A percentile compares a stretch with the other conserved stretches of the same genome.
These are phyloP conservation scores for Danionella cerebrum DNA, from an alignment of 2,113 vertebrate genomes.

Conservation along the genomic window DNA sequence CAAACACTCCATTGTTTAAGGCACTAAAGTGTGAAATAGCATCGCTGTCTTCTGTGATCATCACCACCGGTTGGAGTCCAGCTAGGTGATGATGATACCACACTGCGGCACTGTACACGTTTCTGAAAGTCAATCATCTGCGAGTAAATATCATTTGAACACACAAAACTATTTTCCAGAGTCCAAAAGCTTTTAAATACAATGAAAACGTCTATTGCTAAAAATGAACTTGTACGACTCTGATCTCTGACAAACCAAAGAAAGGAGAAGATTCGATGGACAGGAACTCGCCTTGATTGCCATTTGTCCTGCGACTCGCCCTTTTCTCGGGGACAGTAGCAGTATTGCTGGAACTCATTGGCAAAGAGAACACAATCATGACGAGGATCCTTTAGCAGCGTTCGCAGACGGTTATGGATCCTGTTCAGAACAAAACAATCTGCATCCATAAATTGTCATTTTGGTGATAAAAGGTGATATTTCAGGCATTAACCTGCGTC, in stretches of 20 bases:
- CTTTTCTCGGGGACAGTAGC: constrained; percentile 76
- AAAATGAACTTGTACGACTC: neutral
- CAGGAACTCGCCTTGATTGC: constrained; percentile 76
- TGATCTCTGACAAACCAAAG: too few relatives aligned
- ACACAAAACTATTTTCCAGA: neutral
- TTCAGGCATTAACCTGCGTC: constrained; percentile 75
- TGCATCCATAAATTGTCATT: too few relatives aligned
- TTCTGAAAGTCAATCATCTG: too few relatives aligned
- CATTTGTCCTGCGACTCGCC: constrained; percentile 83
- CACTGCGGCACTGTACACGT: constrained; percentile 84
- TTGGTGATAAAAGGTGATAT: neutral
- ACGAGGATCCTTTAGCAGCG: constrained; percentile 78
- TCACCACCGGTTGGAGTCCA: constrained; percentile 78
- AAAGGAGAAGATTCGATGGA: neutral
- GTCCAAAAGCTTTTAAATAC: neutral
- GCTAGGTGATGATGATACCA: constrained; percentile 90
- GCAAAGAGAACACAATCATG: constrained; percentile 82
- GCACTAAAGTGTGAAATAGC: constrained; percentile 70
- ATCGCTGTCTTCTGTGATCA: constrained; percentile 86
- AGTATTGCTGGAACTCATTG: constrained; percentile 85
- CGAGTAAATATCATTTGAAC: too few relatives aligned
- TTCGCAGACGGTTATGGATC: constrained; percentile 80
- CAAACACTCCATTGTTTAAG: constrained; percentile 81
- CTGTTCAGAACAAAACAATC: constrained; percentile 49
- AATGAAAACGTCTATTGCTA: neutral